phyloP scores from a whole-genome alignment of 2,888 invertebrate genomes.

The Ennomos fuscantarius region DNA sequence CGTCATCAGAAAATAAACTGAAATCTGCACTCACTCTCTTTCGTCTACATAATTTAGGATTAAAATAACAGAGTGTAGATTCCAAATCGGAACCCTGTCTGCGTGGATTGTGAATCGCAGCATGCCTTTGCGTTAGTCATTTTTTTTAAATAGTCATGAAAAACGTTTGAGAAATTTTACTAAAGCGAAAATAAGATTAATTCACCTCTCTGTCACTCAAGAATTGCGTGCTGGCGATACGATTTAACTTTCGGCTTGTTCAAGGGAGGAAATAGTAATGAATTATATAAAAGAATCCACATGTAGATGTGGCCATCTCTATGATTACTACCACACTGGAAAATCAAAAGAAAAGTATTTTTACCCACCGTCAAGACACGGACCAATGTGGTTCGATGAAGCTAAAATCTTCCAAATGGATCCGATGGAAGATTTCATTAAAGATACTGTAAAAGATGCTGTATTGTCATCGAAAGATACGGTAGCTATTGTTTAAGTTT shows the following conservation, averaged over 20 bases:
- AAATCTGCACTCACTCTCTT: neutral
- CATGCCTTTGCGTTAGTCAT: too few relatives aligned
- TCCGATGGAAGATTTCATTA: constrained; percentile 70
- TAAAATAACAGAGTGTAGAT: too few relatives aligned
- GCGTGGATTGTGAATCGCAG: too few relatives aligned
- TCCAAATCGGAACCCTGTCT: too few relatives aligned
- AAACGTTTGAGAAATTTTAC: too few relatives aligned
- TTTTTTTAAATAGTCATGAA: too few relatives aligned
- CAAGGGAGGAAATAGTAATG: constrained; percentile 62
- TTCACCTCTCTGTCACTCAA: too few relatives aligned
- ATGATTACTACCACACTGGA: constrained; percentile 61
- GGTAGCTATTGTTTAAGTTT: constrained; percentile 44
- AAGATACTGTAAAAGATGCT: constrained; percentile 59
- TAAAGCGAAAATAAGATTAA: too few relatives aligned
- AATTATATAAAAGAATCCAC: constrained; percentile 60
- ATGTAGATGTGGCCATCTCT: constrained; percentile 72
- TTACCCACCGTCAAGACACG: constrained; percentile 59
- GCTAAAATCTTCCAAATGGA: constrained; percentile 72
- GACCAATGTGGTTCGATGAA: constrained; percentile 61
- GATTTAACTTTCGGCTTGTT: constrained; percentile 14
- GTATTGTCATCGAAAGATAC: constrained; percentile 57
- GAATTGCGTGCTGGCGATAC: too few relatives aligned
- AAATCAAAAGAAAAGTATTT: constrained; percentile 64
- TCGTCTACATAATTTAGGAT: too few relatives aligned
- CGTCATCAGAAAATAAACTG: neutral